phyloP scores from a whole-genome alignment of 2,888 invertebrate genomes.

The Ametastegia equiseti region DNA sequence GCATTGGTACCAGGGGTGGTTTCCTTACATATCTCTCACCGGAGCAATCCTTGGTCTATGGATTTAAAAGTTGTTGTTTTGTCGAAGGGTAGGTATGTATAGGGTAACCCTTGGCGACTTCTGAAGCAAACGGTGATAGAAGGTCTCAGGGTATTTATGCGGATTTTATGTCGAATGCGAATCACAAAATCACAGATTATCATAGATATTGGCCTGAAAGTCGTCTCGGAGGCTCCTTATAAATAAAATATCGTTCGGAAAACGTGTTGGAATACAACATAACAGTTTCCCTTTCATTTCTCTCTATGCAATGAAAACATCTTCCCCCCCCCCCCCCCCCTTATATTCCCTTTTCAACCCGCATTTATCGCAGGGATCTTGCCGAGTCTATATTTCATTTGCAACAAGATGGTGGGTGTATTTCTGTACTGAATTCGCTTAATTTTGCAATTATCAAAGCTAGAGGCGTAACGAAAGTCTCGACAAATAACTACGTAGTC shows the following conservation, averaged over 20 bases:
- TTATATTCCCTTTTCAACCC: too few relatives aligned
- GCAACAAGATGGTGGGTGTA: too few relatives aligned
- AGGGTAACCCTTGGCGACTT: not conserved
- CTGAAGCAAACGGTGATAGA: not conserved
- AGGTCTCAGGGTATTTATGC: not conserved
- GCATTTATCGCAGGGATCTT: too few relatives aligned
- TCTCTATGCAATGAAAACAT: conserved; percentile 5
- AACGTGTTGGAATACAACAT: conserved; percentile 1
- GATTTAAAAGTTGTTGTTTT: conserved; percentile 26
- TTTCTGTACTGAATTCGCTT: too few relatives aligned
- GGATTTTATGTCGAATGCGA: conserved; percentile 4
- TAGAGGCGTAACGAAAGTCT: too few relatives aligned
- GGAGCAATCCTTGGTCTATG: not conserved
- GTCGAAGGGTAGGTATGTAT: too few relatives aligned
- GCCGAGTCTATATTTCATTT: too few relatives aligned
- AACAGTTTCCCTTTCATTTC: conserved; percentile 29
- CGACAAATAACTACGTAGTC: not conserved
- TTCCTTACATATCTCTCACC: conserved; percentile 2
- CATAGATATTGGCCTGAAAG: conserved; percentile 61
- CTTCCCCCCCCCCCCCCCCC: too few relatives aligned
- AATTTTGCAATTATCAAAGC: too few relatives aligned
- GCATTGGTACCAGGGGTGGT: not conserved
- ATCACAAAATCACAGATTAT: conserved; percentile 56
- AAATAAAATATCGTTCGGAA: conserved; percentile 55
- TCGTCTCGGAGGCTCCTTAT: conserved; percentile 50